Conservation (phyloP, 2,113 vertebrate genomes). For the Coreoperca whiteheadi region DNA sequence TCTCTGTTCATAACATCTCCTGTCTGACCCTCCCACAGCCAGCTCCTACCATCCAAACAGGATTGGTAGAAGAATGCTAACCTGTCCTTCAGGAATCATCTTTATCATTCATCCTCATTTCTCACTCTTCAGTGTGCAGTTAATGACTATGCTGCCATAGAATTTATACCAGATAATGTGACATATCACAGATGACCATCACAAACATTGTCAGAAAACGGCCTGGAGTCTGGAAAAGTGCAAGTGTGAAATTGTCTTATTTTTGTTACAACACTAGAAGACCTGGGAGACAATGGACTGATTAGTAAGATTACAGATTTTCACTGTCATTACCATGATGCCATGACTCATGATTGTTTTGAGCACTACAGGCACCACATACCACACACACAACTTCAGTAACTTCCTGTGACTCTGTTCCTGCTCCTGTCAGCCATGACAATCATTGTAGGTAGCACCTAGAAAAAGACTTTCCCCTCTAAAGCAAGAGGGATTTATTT, state of each 20-base stretch:
- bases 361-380: background rate
- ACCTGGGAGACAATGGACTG: background rate
- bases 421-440: background rate
- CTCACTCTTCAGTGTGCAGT: background rate
- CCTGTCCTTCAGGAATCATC: conserved; percentile 48
- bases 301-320: background rate
- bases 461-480: background rate
- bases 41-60: conserved; percentile 47
- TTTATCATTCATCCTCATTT: conserved; percentile 26
- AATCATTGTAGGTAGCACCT: background rate
- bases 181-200: background rate
- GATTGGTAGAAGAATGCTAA: conserved; percentile 11
- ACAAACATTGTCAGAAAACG: background rate
- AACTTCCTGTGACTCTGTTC: background rate
- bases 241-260: background rate
- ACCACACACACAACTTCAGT: background rate
- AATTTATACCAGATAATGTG: background rate
- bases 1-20: conserved; percentile 31
- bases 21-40: conserved; percentile 8
- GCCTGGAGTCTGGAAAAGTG: background rate
- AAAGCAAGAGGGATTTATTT: background rate
- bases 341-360: background rate
- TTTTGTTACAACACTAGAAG: no score
- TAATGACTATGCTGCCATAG: background rate
- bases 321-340: background rate